Evolutionary conservation across 2,113 vertebrate species (phyloP).

Genomic region (Sula dactylatra): DNA sequence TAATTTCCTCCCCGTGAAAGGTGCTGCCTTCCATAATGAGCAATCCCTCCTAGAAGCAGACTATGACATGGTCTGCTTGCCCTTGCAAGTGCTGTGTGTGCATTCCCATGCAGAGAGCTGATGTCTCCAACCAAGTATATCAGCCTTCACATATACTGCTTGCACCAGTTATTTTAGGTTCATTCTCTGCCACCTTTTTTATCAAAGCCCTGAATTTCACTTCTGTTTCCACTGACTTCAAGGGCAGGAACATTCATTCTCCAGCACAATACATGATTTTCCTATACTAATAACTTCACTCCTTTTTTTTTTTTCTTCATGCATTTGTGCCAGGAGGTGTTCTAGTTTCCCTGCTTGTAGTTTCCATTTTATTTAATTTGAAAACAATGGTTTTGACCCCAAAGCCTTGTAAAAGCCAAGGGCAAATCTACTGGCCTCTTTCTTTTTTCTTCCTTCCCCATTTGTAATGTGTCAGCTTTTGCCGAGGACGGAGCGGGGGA

Average conservation of each 20-base stretch:
- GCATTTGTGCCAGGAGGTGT: not conserved
- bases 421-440: not conserved
- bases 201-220: not conserved
- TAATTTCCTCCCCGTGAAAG: not conserved
- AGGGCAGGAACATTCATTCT: not conserved
- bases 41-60: not conserved
- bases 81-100: not conserved
- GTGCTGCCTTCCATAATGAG: not conserved
- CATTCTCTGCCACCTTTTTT: not conserved
- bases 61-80: rapidly evolving
- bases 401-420: not conserved
- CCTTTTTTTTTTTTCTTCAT: not conserved
- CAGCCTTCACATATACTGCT: not conserved
- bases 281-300: not conserved
- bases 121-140: not conserved
- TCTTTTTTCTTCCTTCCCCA: not conserved
- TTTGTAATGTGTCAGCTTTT: not conserved
- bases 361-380: not conserved
- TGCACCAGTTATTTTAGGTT: not conserved
- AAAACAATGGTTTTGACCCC: not conserved
- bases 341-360: not conserved
- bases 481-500: not conserved
- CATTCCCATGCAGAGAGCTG: not conserved
- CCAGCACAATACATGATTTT: not conserved
- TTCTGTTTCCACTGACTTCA: constrained; percentile 19